Base-by-base conservation (phyloP, 2,797 vertebrate genomes). In the Syngnathus acus region DNA sequence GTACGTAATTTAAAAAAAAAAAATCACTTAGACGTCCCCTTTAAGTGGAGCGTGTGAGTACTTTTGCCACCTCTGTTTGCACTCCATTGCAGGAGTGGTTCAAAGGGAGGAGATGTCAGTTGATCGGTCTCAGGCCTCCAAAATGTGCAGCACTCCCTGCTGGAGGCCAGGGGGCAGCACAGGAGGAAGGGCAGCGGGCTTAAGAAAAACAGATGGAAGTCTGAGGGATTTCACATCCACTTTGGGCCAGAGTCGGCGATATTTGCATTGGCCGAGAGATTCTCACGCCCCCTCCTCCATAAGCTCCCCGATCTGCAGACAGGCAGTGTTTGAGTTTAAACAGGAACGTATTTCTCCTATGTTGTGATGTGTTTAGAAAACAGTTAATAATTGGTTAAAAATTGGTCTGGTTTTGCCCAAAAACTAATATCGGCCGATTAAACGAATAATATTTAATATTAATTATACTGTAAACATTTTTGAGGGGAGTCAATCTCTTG, bases 221-320 rank as follows among this genome's bases (percentile, higher is more conserved):
- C 55, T n/a, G 72, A 57, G 5, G 67, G 70, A 82, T 88, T 86
- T 83, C 62, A 81, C 79, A 67, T 67, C 68, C 11, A 55, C 78
- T 78, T 72, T 67, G 58, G 78, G 75, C 74, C 50, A 73, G 73
- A 61, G 69, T 68, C 70, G 58, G 9, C 74, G 81, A 81, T 75
- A 83, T 89, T 87, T 88, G 80, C 84, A 84, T 85, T 84, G 81
- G 32, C 32, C 32, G 81, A 81, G 82, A 74, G 72, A 80, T 85
- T 84, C 76, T 72, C 70, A 65, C 67, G 73, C 62, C 72, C 61
- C 4, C 71, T 83, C 3, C 75, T 80, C 77, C 65, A 75, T 76
- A 74, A 86, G 77, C 78, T 75, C n/a, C 0, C 8, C 48, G 48
- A 6, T 50, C 50, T n/a, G 50, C 50, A 51, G 50, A 51, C 50